Evolutionary conservation across 2,888 invertebrate genomes (phyloP), one percentile per base, ranked within the genome.

Genomic region (Pogonocherus hispidulus): DNA sequence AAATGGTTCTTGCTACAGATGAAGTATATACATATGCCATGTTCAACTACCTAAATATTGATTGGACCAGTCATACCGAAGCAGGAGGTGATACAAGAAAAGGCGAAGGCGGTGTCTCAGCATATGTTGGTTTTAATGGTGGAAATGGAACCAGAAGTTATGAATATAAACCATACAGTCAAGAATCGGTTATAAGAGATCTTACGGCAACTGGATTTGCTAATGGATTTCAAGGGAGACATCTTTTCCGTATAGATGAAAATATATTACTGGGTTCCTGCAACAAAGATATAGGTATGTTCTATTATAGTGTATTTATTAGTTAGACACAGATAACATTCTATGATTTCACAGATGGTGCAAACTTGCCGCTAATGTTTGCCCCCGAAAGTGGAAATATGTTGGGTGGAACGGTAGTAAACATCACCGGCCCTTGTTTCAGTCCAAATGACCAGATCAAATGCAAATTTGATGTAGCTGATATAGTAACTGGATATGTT

Each of bases 381-480:
- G 96, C 97, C 0, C 98, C 98, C 0, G 97, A 98, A 84, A 96
- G 95, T 81, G 98, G 97, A 3, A 97, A 96, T 84, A 98, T 99
- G 98, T 88, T 98, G 74, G 99, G 99, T 2, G 99, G 99, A 1
- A 95, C 96, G 0, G 92, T 98, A 62, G 96, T 99, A 41, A 98
- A 98, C 82, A 94, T 99, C 67, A 97, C 98, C 0, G 99, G 98
- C 0, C 97, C 98, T 1, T 99, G 99, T 83, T 95, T 98, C 83
- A 89, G 91, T 74, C 90, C 90, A 0, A 88, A 88, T 1, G 92
- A 94, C 78, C 90, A 92, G 74, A 91, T 98, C 54, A 91, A 90
- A 60, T 97, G 96, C 81, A 91, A 93, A 74, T 96, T 96, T 81
- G 95, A 96, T 81, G 79, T 81, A 5, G 93, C 92, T 0, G 92